phyloP scores from a whole-genome alignment of 2,113 vertebrate genomes.

The Caranx melampygus region DNA sequence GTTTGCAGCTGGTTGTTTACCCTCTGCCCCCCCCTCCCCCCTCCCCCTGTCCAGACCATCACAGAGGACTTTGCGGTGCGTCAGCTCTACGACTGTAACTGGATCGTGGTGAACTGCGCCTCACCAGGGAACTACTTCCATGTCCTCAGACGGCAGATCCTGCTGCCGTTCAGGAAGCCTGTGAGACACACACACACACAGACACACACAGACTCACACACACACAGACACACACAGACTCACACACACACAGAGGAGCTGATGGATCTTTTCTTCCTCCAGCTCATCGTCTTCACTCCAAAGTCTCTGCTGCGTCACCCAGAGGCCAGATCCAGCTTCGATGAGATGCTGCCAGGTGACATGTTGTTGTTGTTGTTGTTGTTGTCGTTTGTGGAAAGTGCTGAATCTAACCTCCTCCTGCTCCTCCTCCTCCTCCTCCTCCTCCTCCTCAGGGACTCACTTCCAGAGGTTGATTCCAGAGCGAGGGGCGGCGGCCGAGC shows the following conservation, averaged over 20 bases:
- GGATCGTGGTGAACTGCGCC: constrained; percentile 98
- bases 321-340: constrained; percentile 93
- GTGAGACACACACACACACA: constrained; percentile 76
- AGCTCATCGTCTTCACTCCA: constrained; percentile 98
- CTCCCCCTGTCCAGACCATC: constrained; percentile 81
- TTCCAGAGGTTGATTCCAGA: constrained; percentile 95
- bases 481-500: constrained; percentile 79
- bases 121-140: constrained; percentile 95
- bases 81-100: constrained; percentile 97
- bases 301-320: constrained; percentile 97
- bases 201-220: constrained; percentile 19
- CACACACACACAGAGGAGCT: background rate
- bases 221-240: constrained; percentile 16
- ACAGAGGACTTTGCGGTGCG: constrained; percentile 89
- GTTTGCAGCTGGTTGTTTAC: no score
- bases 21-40: no score
- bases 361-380: accelerated
- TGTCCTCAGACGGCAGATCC: constrained; percentile 93
- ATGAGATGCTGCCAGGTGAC: constrained; percentile 93
- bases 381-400: no score
- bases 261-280: no score
- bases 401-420: background rate
- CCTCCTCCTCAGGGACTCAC: constrained; percentile 85
- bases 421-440: background rate
- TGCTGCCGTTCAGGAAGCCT: constrained; percentile 97